A percentile compares a stretch with the other conserved stretches of the same genome.
Evolutionary conservation across 2,888 invertebrate genomes (phyloP).

Genomic region (Mimumesa dahlbomi): DNA sequence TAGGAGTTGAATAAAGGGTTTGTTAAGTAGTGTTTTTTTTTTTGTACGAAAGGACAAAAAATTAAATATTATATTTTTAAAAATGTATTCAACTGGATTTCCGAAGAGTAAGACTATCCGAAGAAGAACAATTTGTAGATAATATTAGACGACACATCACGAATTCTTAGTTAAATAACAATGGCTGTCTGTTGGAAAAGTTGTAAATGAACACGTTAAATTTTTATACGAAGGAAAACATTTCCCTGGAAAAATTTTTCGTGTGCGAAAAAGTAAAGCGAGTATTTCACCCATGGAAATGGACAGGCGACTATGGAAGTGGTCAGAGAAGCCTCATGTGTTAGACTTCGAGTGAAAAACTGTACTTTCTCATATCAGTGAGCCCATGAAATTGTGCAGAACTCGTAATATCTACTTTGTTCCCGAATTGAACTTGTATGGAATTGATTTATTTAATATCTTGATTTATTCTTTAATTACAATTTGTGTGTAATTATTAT

Average conservation of each 20-base stretch:
- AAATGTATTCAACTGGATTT: no score
- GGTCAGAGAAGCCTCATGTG: conserved; percentile 12
- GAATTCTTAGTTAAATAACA: no score
- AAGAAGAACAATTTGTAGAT: no score
- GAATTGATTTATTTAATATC: conserved; percentile 3
- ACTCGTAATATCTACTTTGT: not conserved
- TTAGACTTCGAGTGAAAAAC: conserved; percentile 5
- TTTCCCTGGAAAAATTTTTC: conserved; percentile 13
- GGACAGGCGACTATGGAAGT: conserved; percentile 10
- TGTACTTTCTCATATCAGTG: conserved; percentile 8
- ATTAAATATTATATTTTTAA: no score
- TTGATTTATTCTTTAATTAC: conserved; percentile 2
- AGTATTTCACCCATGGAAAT: conserved; percentile 1
- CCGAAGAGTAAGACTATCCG: no score
- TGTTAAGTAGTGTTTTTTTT: no score
- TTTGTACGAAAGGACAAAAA: no score
- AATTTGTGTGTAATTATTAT: not conserved
- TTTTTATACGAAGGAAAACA: conserved; percentile 17
- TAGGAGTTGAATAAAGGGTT: no score
- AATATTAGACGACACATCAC: no score
- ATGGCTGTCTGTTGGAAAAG: conserved; percentile 5
- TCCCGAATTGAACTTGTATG: conserved; percentile 1
- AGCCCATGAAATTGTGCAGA: not conserved
- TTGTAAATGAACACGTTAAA: conserved; percentile 13
- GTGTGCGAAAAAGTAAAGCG: not conserved